Base-by-base conservation (phyloP, 2,888 invertebrate genomes). In the Allophyes oxyacanthae region DNA sequence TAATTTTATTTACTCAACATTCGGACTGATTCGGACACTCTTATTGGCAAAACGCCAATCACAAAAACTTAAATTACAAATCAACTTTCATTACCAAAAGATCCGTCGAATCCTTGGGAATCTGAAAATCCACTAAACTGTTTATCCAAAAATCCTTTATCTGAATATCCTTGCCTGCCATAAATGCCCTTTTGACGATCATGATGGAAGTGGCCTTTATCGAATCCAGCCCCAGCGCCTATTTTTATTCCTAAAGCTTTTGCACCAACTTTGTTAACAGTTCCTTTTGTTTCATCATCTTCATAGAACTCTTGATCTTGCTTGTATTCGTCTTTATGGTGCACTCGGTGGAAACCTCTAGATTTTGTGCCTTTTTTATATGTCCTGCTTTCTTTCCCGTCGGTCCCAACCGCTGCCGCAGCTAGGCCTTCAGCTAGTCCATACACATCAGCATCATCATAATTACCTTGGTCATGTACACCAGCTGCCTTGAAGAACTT, bases 281-380 rank as follows among this genome's bases (percentile, higher is more conserved):
- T 87, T 3, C 95, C 95, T 62, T 87, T 94, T 7, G 92, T 91
- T 83, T 94, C 93, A 56, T 93, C 91, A 49, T 95, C 94, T 78
- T 95, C 95, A 72, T 94, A 95, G 83, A 95, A 95, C 56, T 94
- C 87, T 75, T 95, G 95, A 53, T 95, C 94, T 75, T 95, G 95
- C 68, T 95, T 94, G 76, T 95, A 95, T 77, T 95, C 95, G 70
- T 95, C 95, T 82, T 94, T 95, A 75, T 95, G 95, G 57, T 95
- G 94, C 0, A 95, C 91, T 66, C 91, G 92, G 71, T 95, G 95
- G 78, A 93, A 95, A 2, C 95, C 95, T 69, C 92, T 90, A 0
- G 95, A 94, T 77, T 95, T 95, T 13, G 92, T 92, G 0, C 95
- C 95, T 77, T 95, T 95, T 68, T 86, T 92, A 71, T 94, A 95